Base-by-base conservation (phyloP, 2,113 vertebrate species). In the Eublepharis macularius region DNA sequence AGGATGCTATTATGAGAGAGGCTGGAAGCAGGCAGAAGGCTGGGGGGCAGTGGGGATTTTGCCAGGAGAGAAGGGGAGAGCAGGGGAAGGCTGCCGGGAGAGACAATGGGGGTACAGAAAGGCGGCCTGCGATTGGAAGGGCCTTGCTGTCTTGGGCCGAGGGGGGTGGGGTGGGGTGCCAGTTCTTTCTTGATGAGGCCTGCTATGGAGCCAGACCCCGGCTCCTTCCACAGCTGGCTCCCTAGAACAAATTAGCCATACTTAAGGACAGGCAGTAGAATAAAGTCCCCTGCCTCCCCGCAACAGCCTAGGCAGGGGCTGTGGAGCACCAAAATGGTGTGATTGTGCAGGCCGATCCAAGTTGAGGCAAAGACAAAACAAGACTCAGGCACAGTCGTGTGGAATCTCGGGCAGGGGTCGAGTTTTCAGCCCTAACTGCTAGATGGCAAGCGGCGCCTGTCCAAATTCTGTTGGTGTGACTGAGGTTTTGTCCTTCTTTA, bases 1-100 rank as follows among this genome's bases (percentile, higher is more conserved):
- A 96, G 96, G 96, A 96, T 93, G 96, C 96, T 96, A 97, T 97
- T 97, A 97, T 95, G 93, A 95, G 95, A 91, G 90, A 94, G 94
- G 95, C 92, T 95, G 95, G 95, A 92, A 96, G 92, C 96, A 95
- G 96, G 96, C 94, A 95, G 95, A 95, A 95, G 96, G 89, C 83
- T 93, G 92, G 90, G 88, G 83, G 65, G 41, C 32, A 34, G n/a
- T 6, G 39, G 43, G 13, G 32, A 6, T 19, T 7, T 39, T 36
- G 5, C 24, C 60, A 49, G 10, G 90, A 86, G 87, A 87, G 92
- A 90, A 90, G 24, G 91, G 84, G 92, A 86, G 90, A 83, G 60
- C 82, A 73, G 57, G 89, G 90, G 91, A 87, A 93, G 79, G 76
- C 93, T 94, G 94, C 90, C 89, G 81, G 12, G 57, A 29, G 92